These are phyloP conservation scores for Thymelicus acteon DNA, from an alignment of 2,888 invertebrate species.

Conservation along the genomic window DNA sequence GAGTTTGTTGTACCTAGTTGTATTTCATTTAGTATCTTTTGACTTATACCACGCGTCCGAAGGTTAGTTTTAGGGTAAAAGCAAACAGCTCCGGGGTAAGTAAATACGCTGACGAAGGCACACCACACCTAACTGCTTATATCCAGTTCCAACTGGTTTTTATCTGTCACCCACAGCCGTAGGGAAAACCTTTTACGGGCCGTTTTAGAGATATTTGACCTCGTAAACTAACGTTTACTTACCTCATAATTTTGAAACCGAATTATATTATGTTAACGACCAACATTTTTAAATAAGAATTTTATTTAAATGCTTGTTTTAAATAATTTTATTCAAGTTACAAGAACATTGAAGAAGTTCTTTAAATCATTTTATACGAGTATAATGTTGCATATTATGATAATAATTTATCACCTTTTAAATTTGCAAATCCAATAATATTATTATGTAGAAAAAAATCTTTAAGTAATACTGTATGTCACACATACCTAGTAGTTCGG, in stretches of 20 bases:
- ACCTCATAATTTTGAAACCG: constrained; percentile 12
- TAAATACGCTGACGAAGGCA: constrained; percentile 81
- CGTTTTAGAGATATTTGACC: constrained; percentile 68
- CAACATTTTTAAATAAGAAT: too few relatives aligned
- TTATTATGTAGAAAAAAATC: too few relatives aligned
- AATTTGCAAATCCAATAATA: too few relatives aligned
- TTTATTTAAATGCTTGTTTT: too few relatives aligned
- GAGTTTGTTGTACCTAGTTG: constrained; percentile 21
- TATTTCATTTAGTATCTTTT: constrained; percentile 37
- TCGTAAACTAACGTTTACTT: constrained; percentile 39
- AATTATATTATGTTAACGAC: too few relatives aligned
- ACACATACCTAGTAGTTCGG: too few relatives aligned
- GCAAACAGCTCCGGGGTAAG: constrained; percentile 80
- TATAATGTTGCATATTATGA: too few relatives aligned
- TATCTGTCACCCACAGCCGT: constrained; percentile 77
- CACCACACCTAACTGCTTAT: constrained; percentile 66
- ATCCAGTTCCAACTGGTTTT: constrained; percentile 68
- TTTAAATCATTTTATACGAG: too few relatives aligned
- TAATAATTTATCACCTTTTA: too few relatives aligned
- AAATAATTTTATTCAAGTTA: too few relatives aligned
- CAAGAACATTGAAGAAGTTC: too few relatives aligned
- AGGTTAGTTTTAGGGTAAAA: constrained; percentile 76
- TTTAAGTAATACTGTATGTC: too few relatives aligned
- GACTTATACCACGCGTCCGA: constrained; percentile 48
- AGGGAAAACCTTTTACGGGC: constrained; percentile 64